These are phyloP conservation scores for Coreius guichenoti DNA, from an alignment of 2,797 vertebrate genomes.

Conservation along the genomic window DNA sequence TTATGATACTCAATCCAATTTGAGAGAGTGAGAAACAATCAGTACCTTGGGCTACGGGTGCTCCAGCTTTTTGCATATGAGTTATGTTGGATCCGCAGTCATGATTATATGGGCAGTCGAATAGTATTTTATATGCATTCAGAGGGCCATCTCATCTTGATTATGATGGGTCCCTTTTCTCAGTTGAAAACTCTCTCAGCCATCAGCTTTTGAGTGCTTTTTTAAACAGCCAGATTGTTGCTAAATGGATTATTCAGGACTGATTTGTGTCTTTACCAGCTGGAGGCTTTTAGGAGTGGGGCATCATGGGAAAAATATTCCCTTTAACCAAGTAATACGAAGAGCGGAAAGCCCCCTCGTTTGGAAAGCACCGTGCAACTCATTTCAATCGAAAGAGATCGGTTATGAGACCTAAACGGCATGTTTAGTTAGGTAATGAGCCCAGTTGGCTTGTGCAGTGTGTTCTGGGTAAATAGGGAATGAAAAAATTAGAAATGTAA, in stretches of 20 bases:
- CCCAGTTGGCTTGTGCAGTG: slow-evolving; percentile 23
- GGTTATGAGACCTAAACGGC: slow-evolving; percentile 20
- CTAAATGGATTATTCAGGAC: slow-evolving; percentile 60
- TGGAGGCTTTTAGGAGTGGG: slow-evolving; percentile 45
- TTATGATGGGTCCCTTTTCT: slow-evolving; percentile 61
- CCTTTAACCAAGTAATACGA: slow-evolving; percentile 21
- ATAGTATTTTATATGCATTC: slow-evolving; percentile 65
- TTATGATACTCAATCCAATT: slow-evolving; percentile 50
- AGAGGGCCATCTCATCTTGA: slow-evolving; percentile 62
- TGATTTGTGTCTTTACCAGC: slow-evolving; percentile 57
- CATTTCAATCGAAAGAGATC: slow-evolving; percentile 7
- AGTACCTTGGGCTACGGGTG: slow-evolving; percentile 34
- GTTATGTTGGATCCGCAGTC: slow-evolving; percentile 46
- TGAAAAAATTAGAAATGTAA: slow-evolving; percentile 28
- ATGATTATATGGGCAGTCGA: slow-evolving; percentile 62
- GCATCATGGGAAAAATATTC: slow-evolving; percentile 43
- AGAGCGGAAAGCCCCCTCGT: slow-evolving; percentile 11
- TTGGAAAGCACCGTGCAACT: not conserved
- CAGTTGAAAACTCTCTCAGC: slow-evolving; percentile 57
- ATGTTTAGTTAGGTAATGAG: slow-evolving; percentile 34
- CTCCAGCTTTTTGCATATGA: slow-evolving; percentile 51
- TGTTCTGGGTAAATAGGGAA: slow-evolving; percentile 25
- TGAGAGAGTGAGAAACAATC: slow-evolving; percentile 53
- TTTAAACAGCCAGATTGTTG: slow-evolving; percentile 50
- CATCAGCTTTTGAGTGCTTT: slow-evolving; percentile 58